These are phyloP conservation scores for Melierax canorus DNA, from an alignment of 2,113 vertebrate genomes.

Conservation along the genomic window DNA sequence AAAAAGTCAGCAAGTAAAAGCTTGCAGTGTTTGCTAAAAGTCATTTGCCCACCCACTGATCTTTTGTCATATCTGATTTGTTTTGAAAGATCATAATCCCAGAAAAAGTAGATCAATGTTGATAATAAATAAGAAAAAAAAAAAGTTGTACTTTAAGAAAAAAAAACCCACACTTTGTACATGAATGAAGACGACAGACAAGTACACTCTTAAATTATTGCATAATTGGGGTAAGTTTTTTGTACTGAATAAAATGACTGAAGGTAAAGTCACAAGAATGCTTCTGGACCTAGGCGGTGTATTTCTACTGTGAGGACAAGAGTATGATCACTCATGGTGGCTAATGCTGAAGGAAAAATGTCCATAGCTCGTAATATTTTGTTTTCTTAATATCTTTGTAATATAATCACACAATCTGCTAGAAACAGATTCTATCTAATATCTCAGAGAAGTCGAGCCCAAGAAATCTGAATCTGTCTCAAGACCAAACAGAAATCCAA, in stretches of 20 bases:
- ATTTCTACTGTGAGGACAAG: background rate
- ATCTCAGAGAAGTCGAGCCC: background rate
- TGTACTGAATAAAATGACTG: background rate
- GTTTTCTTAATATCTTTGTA: background rate
- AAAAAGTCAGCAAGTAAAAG: background rate
- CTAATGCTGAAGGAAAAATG: background rate
- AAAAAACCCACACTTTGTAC: background rate
- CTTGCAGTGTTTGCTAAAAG: background rate
- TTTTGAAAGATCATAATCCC: background rate
- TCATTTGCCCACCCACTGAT: background rate
- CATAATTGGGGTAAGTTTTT: background rate
- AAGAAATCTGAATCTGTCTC: background rate
- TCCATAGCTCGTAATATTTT: background rate
- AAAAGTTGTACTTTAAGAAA: too few species aligned
- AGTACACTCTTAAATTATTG: background rate
- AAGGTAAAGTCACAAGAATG: background rate
- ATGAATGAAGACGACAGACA: background rate
- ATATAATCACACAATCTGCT: background rate
- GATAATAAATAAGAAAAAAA: background rate
- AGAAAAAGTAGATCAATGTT: background rate
- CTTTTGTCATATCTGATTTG: background rate
- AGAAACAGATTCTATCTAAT: background rate
- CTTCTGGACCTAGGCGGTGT: background rate
- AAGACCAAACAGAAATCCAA: background rate
- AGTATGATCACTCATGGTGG: background rate